Base-by-base conservation (phyloP, 2,888 invertebrate genomes). In the Drosophila acutilabella region DNA sequence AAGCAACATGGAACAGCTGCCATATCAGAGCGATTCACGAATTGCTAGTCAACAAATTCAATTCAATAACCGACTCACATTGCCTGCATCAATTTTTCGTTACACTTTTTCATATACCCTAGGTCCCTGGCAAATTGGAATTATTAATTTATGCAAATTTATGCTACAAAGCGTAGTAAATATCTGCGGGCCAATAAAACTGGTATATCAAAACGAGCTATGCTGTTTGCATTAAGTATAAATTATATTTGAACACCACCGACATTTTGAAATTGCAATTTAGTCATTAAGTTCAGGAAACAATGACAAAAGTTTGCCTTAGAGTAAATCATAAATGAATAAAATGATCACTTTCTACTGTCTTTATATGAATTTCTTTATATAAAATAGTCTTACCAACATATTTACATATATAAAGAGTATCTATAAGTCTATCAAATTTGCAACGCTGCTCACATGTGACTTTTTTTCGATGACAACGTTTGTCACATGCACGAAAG, bases 31-130 rank as follows among this genome's bases (percentile, higher is more conserved):
- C 51, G 44, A 33, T 64, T 69, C 36, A 75, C 61, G 65, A 74
- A 72, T 60, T 73, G 56, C 78, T 59, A 78, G 79, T 84, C 78
- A 81, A 77, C 84, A 80, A 84, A 84, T 87, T 78, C 71, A 59
- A 76, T 80, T 87, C 83, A 80, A 82, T 78, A 85, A 68, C 76
- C 80, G 76, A 64, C 66, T 53, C 68, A 58, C 68, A 70, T 23
- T 41, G 26, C 65, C 50, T 66, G 67, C 51, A 52, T 53, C 56
- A 66, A 54, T 60, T 56, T 50, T 44, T 16, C n/a, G 26, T 54
- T 26, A 30, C 44, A 20, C 42, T 51, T 52, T n/a, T 23, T 26
- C 14, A n/a, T 30, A 47, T 47, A 62, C 53, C 40, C 48, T 41
- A 23, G 26, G 18, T 5, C 51, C 13, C 8, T 11, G 6, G 13